Evolutionary conservation across 2,113 vertebrate genomes (phyloP).

Genomic region (Clinocottus analis): DNA sequence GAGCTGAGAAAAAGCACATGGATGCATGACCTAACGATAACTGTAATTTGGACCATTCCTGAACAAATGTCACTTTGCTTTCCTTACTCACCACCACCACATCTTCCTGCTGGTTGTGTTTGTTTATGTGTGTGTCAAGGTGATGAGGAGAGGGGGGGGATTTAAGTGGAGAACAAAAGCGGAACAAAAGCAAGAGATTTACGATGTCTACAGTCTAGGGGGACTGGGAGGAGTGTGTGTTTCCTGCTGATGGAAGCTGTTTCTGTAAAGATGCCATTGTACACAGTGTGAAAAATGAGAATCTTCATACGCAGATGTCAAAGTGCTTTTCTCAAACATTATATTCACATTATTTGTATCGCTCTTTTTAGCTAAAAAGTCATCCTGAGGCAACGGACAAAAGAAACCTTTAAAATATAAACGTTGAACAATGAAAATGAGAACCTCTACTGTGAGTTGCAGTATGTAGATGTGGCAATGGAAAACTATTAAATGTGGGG

Average conservation of each 20-base stretch:
- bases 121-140: neutral
- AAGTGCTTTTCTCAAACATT: neutral
- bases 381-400: neutral
- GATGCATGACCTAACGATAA: slow-evolving; percentile 10
- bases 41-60: slow-evolving; percentile 1
- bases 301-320: neutral
- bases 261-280: neutral
- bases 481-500: neutral
- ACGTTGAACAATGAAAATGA: neutral
- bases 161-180: slow-evolving; percentile 20
- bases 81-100: neutral
- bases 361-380: neutral
- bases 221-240: slow-evolving; percentile 26
- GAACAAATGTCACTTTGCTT: slow-evolving; percentile 8
- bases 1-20: slow-evolving; percentile 16
- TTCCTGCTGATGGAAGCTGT: slow-evolving; percentile 1
- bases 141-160: neutral
- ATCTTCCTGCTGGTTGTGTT: slow-evolving; percentile 18
- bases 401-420: neutral
- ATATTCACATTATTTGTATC: neutral
- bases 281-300: neutral
- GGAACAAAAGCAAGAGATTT: slow-evolving; percentile 40
- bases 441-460: neutral
- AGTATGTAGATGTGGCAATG: neutral
- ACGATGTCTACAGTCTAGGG: slow-evolving; percentile 23